A percentile compares a stretch with the other conserved stretches of the same genome.
These are phyloP conservation scores for Manis pentadactyla DNA, from an alignment of 2,797 vertebrate genomes.

Conservation along the genomic window DNA sequence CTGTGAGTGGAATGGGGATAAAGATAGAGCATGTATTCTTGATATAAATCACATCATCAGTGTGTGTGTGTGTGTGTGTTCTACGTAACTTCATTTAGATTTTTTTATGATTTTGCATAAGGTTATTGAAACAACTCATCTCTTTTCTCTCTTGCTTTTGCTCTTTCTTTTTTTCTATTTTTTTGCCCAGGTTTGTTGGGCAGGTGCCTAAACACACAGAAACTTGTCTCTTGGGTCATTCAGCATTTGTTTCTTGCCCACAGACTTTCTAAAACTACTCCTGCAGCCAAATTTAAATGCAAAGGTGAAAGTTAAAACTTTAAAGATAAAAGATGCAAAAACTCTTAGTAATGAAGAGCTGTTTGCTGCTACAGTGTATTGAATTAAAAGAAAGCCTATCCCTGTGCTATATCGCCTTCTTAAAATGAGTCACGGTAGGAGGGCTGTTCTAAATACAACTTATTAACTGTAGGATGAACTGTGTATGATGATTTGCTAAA, in stretches of 20 bases:
- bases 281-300: not conserved
- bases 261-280: not conserved
- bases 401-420: not conserved
- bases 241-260: too few species aligned
- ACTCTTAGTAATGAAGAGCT: not conserved
- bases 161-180: not conserved
- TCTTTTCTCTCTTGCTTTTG: not conserved
- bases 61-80: not conserved
- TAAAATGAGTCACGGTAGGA: not conserved
- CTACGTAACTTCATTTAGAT: not conserved
- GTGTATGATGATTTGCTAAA: not conserved
- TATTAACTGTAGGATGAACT: accelerated
- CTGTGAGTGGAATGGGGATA: not conserved
- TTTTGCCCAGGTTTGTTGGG: not conserved
- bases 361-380: not conserved
- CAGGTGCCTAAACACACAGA: not conserved
- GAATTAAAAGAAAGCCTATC: not conserved
- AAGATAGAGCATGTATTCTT: not conserved
- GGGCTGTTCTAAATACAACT: accelerated
- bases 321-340: not conserved
- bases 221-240: not conserved
- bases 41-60: not conserved
- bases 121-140: not conserved
- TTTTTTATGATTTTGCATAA: not conserved
- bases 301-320: not conserved